Conservation (phyloP, 1,140 invertebrate species). For the Oreohelix idahoensis region DNA sequence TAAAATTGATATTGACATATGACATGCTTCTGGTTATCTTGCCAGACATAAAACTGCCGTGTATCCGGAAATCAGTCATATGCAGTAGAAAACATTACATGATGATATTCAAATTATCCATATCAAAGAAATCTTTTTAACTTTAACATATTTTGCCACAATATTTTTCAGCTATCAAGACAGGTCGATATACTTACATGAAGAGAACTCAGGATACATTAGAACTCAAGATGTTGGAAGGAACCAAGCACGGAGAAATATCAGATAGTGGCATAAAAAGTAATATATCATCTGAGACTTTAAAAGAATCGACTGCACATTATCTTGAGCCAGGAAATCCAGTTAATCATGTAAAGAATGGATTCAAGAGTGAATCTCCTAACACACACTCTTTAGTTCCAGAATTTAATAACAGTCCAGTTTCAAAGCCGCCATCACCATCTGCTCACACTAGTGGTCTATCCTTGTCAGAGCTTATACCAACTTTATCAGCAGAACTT, state of each 20-base stretch:
- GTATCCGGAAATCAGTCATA: no score
- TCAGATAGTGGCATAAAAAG: not conserved
- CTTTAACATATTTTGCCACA: not conserved
- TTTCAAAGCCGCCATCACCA: not conserved
- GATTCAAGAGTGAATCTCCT: not conserved
- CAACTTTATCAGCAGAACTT: not conserved
- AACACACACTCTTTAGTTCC: not conserved
- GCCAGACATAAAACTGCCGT: no score
- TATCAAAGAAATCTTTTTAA: no score
- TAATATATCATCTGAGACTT: not conserved
- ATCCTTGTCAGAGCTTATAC: not conserved
- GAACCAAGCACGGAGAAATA: not conserved
- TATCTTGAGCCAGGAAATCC: not conserved
- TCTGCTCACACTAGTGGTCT: not conserved
- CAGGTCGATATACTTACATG: constrained; percentile 49
- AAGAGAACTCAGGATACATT: constrained; percentile 50
- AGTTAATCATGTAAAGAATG: not conserved
- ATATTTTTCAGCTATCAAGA: constrained; percentile 50
- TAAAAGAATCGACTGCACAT: not conserved
- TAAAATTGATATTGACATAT: no score
- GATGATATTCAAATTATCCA: no score
- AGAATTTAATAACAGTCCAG: not conserved
- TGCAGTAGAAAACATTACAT: no score
- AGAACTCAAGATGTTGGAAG: constrained; percentile 44
- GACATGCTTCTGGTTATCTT: no score